Conservation (phyloP, 2,888 invertebrate species). For the Pocota personata region DNA sequence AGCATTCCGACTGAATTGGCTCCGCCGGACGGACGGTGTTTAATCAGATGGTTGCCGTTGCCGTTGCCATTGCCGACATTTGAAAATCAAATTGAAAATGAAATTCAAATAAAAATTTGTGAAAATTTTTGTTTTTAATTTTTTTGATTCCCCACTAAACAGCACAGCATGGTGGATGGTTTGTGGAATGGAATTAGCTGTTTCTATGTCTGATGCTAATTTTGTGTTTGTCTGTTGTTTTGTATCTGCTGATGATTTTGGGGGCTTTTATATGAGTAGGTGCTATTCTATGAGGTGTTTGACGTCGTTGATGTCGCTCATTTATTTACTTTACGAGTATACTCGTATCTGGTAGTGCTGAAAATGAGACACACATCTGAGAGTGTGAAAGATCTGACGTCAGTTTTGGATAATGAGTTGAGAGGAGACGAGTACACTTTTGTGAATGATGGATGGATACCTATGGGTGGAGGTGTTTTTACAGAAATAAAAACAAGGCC, state of each 20-base stretch:
- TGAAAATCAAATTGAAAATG: conserved; percentile 45
- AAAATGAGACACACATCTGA: not conserved
- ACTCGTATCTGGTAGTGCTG: conserved; percentile 32
- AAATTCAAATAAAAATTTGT: conserved; percentile 15
- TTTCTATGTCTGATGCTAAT: conserved; percentile 10
- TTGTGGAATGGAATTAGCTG: not conserved
- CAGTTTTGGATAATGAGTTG: conserved; percentile 18
- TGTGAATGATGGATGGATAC: not conserved
- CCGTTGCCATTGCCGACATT: conserved; percentile 44
- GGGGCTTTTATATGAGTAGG: not conserved
- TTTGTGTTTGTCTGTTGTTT: not conserved
- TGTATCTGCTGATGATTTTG: not conserved
- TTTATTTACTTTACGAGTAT: conserved; percentile 37
- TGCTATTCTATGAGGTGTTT: conserved; percentile 3
- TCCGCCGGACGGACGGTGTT: conserved; percentile 9
- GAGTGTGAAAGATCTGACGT: conserved; percentile 46
- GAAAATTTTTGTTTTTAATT: conserved; percentile 4
- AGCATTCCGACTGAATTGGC: conserved; percentile 60
- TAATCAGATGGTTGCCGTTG: conserved; percentile 17
- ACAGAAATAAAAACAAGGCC: too few species aligned
- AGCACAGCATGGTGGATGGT: not conserved
- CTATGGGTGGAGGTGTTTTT: too few species aligned
- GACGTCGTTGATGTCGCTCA: conserved; percentile 13
- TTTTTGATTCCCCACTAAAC: not conserved
- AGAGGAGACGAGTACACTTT: not conserved